Evolutionary conservation across 1,140 invertebrate species (phyloP).

Genomic region (Pachyrhynchus sulphureomaculatus): DNA sequence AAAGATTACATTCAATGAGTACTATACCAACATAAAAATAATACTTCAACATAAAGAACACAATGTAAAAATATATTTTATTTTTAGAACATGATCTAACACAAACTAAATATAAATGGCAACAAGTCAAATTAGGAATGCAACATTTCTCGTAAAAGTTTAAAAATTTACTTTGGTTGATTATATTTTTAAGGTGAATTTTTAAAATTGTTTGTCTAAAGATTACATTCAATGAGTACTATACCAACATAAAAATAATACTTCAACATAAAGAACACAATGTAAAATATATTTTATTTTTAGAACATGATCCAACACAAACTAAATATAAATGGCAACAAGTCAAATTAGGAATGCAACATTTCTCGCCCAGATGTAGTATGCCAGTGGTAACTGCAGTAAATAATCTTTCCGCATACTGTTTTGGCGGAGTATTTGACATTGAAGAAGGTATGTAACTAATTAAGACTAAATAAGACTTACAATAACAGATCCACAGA

Average conservation of each 20-base stretch:
- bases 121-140: slow-evolving; percentile 67
- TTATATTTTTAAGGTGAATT: no score
- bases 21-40: no score
- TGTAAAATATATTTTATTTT: slow-evolving; percentile 43
- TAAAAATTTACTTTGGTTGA: no score
- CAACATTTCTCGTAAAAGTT: slow-evolving; percentile 61
- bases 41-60: no score
- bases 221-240: no score
- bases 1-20: no score
- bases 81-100: slow-evolving; percentile 62
- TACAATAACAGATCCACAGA: no score
- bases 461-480: background rate
- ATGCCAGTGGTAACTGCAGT: slow-evolving; percentile 53
- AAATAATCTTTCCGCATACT: slow-evolving; percentile 60
- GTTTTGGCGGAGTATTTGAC: slow-evolving; percentile 81
- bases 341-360: slow-evolving; percentile 68
- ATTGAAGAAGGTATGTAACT: slow-evolving; percentile 60
- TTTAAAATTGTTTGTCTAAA: no score
- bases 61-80: no score
- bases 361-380: slow-evolving; percentile 69
- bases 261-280: no score
- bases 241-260: no score
- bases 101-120: slow-evolving; percentile 77
- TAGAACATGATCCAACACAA: slow-evolving; percentile 63
- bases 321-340: slow-evolving; percentile 76